Percentiles rank a stretch among this genome's conserved stretches.
phyloP scores from a whole-genome alignment of 2,888 invertebrate species.

The Aleiodes testaceus region DNA sequence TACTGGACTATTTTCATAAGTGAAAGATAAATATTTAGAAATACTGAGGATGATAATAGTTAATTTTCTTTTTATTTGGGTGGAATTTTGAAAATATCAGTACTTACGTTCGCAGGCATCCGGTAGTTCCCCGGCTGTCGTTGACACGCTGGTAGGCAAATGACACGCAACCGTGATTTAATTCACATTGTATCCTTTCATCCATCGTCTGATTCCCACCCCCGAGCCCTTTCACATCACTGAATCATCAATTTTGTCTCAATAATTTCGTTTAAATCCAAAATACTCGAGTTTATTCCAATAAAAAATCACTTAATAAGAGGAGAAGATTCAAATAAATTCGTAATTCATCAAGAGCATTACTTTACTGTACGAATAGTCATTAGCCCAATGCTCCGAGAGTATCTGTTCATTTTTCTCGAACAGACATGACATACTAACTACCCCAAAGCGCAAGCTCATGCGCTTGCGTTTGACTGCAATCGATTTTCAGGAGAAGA shows the following conservation, averaged over 20 bases:
- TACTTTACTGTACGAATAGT: neutral
- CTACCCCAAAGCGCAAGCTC: conserved; percentile 3
- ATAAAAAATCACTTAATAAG: neutral
- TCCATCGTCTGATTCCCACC: conserved; percentile 24
- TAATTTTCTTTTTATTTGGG: neutral
- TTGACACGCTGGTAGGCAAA: conserved; percentile 25
- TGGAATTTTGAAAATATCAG: neutral
- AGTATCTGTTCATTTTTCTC: neutral
- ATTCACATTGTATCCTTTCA: conserved; percentile 5
- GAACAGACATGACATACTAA: neutral
- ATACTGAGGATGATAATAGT: neutral
- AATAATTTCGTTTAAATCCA: neutral
- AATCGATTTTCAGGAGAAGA: conserved; percentile 19
- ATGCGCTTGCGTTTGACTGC: conserved; percentile 10
- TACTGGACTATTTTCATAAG: neutral
- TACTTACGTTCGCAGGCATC: conserved; percentile 17
- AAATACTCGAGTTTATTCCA: neutral
- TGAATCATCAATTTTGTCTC: neutral
- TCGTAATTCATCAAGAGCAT: neutral
- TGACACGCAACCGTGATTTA: conserved; percentile 16
- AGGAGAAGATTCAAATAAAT: neutral
- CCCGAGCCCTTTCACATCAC: neutral
- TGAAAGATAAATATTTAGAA: conserved; percentile 1
- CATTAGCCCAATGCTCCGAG: conserved; percentile 15
- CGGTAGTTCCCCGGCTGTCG: conserved; percentile 1